A percentile compares a stretch with the other conserved stretches of the same genome.
Evolutionary conservation across 1,140 invertebrate genomes (phyloP).

Genomic region (Psilanteris sp.): DNA sequence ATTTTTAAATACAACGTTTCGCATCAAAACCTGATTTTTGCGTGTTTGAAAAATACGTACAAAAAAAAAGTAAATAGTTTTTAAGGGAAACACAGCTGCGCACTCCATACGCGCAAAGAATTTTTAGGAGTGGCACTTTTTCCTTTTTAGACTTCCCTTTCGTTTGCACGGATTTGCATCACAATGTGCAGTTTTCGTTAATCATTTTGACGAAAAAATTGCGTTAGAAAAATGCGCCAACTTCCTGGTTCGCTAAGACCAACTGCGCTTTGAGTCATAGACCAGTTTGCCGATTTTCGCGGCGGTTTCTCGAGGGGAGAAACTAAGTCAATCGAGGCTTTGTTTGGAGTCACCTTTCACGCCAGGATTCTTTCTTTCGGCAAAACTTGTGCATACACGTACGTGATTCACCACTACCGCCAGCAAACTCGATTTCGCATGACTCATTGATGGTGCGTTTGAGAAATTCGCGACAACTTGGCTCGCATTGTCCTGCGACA

Average conservation of each 20-base stretch:
- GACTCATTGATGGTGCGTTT: slow-evolving; percentile 27
- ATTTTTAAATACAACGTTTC: too few relatives aligned
- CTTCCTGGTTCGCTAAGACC: slow-evolving; percentile 32
- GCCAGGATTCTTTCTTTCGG: slow-evolving; percentile 43
- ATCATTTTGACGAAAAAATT: slow-evolving; percentile 16
- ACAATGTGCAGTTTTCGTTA: slow-evolving; percentile 53
- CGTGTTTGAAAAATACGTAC: too few relatives aligned
- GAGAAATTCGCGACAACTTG: slow-evolving; percentile 16
- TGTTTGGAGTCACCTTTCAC: slow-evolving; percentile 40
- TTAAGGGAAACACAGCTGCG: slow-evolving; percentile 6
- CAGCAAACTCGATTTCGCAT: slow-evolving; percentile 31
- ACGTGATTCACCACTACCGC: slow-evolving; percentile 27
- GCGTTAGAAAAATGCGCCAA: slow-evolving; percentile 13
- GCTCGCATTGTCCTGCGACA: not conserved
- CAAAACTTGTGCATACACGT: slow-evolving; percentile 25
- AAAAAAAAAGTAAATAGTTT: not conserved
- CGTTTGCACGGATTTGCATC: slow-evolving; percentile 24
- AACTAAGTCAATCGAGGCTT: slow-evolving; percentile 27
- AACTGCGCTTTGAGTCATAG: slow-evolving; percentile 40
- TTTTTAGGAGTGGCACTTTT: slow-evolving; percentile 36
- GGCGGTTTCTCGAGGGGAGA: slow-evolving; percentile 13
- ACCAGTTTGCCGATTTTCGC: slow-evolving; percentile 47
- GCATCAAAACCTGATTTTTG: too few relatives aligned
- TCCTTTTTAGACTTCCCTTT: slow-evolving; percentile 39
- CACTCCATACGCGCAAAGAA: slow-evolving; percentile 24